A percentile compares a stretch with the other conserved stretches of the same genome.
Evolutionary conservation across 2,113 vertebrate species (phyloP).

Genomic region (Pedetes capensis): DNA sequence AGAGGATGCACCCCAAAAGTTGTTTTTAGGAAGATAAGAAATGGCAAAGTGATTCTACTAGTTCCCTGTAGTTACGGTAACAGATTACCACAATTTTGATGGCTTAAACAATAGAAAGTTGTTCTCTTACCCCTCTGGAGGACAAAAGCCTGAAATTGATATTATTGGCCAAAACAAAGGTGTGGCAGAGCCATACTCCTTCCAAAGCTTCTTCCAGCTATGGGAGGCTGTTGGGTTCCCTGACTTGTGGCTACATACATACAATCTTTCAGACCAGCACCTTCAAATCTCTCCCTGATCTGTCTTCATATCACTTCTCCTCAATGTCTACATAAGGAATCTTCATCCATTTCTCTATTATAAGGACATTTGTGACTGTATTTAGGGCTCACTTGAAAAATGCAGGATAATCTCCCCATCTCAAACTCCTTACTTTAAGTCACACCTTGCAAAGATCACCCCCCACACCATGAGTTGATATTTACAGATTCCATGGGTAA

Average conservation of each 20-base stretch:
- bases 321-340: neutral
- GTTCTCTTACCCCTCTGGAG: neutral
- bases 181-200: rapidly evolving
- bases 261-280: neutral
- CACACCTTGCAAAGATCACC: neutral
- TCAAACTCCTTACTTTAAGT: neutral
- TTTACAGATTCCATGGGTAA: no score
- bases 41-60: neutral
- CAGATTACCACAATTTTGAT: neutral
- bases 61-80: neutral
- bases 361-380: neutral
- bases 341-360: neutral
- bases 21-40: neutral
- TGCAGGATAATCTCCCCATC: neutral
- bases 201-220: no score
- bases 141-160: neutral
- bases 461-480: no score
- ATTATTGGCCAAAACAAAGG: neutral
- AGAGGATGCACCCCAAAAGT: neutral
- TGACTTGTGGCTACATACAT: neutral
- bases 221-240: neutral
- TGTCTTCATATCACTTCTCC: neutral
- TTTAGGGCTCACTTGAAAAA: neutral
- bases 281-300: neutral
- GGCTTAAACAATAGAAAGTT: neutral